Conservation (phyloP, 2,888 invertebrate species). For the Nasonia oneida region DNA sequence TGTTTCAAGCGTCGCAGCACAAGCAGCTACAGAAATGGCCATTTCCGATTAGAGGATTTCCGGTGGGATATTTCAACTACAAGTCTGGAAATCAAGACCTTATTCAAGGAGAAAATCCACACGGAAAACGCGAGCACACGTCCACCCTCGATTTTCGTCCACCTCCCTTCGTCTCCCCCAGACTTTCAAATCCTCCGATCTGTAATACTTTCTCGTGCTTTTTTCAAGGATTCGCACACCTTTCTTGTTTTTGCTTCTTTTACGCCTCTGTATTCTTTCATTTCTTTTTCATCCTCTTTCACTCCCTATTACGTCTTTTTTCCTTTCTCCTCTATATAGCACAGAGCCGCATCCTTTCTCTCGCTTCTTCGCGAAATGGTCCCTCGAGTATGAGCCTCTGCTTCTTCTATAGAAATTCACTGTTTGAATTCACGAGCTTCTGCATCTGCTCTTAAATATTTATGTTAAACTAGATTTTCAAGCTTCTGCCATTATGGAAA, state of each 20-base stretch:
- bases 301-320: slow-evolving; percentile 10
- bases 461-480: slow-evolving; percentile 27
- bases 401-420: slow-evolving; percentile 38
- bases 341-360: not conserved
- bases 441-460: slow-evolving; percentile 40
- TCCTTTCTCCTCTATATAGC: not conserved
- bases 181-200: not conserved
- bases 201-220: not conserved
- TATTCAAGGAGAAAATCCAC: slow-evolving; percentile 43
- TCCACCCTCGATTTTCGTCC: slow-evolving; percentile 5
- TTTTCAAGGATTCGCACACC: slow-evolving; percentile 11
- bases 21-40: slow-evolving; percentile 62
- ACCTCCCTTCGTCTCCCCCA: not conserved
- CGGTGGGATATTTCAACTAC: slow-evolving; percentile 58
- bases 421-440: slow-evolving; percentile 37
- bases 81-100: slow-evolving; percentile 56
- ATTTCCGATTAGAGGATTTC: slow-evolving; percentile 66
- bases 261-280: not conserved
- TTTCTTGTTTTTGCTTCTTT: not conserved
- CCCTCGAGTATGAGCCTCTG: slow-evolving; percentile 1
- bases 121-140: not conserved
- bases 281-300: slow-evolving; percentile 29
- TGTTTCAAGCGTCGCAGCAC: not conserved
- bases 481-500: slow-evolving; percentile 30
- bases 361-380: slow-evolving; percentile 25